Base-by-base conservation (phyloP, 2,888 invertebrate species). In the Luperina testacea region DNA sequence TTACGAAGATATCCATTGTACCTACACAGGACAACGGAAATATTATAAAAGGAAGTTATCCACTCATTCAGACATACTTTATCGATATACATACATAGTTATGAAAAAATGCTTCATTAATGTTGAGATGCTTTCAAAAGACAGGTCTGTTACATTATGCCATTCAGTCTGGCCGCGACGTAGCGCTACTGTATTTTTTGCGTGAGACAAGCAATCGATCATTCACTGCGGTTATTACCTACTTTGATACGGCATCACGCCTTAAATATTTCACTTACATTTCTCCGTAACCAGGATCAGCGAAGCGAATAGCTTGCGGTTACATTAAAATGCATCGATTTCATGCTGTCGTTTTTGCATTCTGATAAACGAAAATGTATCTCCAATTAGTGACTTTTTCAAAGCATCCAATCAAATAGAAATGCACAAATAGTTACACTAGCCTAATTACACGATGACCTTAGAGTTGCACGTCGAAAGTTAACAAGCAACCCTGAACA, bases 1-100 rank as follows among this genome's bases (percentile, higher is more conserved):
- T 90, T 90, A 91, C 90, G 89, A 90, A 93, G 90, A 92, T 90
- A 91, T 91, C 91, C 89, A 90, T 88, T 91, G 92, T 92, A 91
- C 90, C 92, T 91, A 93, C 91, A 91, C 88, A 94, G 85, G 93
- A 92, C 90, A 91, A 94, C 76, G 75, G 83, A 92, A 89, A 88
- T 91, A 90, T 89, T 88, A 89, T 87, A 89, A 90, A 92, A 92
- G 83, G 90, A 90, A 91, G 89, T 91, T 92, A 91, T 90, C 91
- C 95, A 95, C 92, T 91, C 95, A 94, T 92, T 84, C 95, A 93
- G 89, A 93, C 95, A 94, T 92, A 92, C 95, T 90, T 90, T 92
- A 90, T 89, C 90, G 90, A 87, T 87, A 88, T 67, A 88, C 81
- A 83, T 83, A 84, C 81, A 83, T 83, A 84, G 76, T 88, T 87